Evolutionary conservation across 2,888 invertebrate genomes (phyloP).

Genomic region (Drosophila nigritarsus): DNA sequence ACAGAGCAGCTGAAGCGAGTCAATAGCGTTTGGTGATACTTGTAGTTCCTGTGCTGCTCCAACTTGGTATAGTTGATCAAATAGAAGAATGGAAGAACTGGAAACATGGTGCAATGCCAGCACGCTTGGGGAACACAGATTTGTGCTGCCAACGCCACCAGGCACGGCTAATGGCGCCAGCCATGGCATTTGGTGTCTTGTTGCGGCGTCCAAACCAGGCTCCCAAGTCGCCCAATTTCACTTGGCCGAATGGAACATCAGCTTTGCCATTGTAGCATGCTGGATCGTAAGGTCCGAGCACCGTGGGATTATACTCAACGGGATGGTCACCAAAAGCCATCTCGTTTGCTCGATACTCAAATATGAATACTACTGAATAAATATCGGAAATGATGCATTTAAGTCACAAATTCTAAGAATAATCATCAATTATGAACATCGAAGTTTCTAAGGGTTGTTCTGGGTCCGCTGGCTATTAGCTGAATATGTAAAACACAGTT

Average conservation of each 20-base stretch:
- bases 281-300: constrained; percentile 97
- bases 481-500: no score
- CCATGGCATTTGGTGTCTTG: constrained; percentile 89
- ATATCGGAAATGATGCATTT: rapidly evolving
- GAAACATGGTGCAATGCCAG: constrained; percentile 91
- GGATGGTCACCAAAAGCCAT: constrained; percentile 97
- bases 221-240: constrained; percentile 80
- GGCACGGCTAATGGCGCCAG: constrained; percentile 90
- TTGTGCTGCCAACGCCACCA: constrained; percentile 98
- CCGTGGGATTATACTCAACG: constrained; percentile 93
- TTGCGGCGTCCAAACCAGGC: constrained; percentile 92
- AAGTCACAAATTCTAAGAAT: not conserved
- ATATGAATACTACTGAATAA: not conserved
- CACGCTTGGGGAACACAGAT: constrained; percentile 92
- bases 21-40: constrained; percentile 90
- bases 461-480: not conserved
- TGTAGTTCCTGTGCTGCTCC: constrained; percentile 93
- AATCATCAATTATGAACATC: not conserved
- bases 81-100: constrained; percentile 92
- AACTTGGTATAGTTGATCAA: constrained; percentile 91
- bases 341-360: constrained; percentile 36
- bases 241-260: constrained; percentile 94
- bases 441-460: not conserved
- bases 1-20: constrained; percentile 17
- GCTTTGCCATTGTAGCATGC: constrained; percentile 97